Base-by-base conservation (phyloP, 2,797 vertebrate genomes). In the Fundulus diaphanus region DNA sequence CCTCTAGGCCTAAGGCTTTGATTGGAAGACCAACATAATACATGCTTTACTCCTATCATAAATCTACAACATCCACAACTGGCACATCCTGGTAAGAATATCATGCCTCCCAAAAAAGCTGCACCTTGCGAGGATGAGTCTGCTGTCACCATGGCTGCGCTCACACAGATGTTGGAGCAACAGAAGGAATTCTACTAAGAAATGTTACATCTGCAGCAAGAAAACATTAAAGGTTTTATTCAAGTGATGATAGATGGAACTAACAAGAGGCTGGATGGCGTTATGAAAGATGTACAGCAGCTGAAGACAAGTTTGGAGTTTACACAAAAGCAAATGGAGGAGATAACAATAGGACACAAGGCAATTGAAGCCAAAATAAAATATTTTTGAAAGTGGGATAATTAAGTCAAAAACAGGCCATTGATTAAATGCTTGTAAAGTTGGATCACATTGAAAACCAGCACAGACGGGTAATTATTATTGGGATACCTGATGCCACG, bases 401-500 rank as follows among this genome's bases (percentile, higher is more conserved):
- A 29, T 1, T 3, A 57, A 29, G 54, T 57, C n/a, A 29, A 52
- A 57, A 57, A n/a, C 54, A 57, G 15, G 49, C 18, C 49, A 52
- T 57, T 29, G 24, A 57, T 57, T 24, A 57, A 57, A 2, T 57
- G 54, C 7, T 57, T 29, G 54, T 27, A 57, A 57, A 29, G 16
- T 27, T 57, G 54, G 54, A 57, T 57, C 29, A 57, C 54, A 57
- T 29, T 57, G 54, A 57, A 57, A 57, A 57, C n/a, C 54, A 57
- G 54, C n/a, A 57, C 54, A 57, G 7, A 57, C 27, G 54, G 54
- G 29, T 9, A 57, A 57, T 9, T 57, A 57, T 52, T 22, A 24
- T 52, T 52, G 49, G 49, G 15, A 52, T 52, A 52, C n/a, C 54
- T 27, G 54, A 29, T 57, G 54, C n/a, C 12, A 57, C 27, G 24